Evolutionary conservation across 2,888 invertebrate genomes (phyloP).

Genomic region (Agapostemon virescens): DNA sequence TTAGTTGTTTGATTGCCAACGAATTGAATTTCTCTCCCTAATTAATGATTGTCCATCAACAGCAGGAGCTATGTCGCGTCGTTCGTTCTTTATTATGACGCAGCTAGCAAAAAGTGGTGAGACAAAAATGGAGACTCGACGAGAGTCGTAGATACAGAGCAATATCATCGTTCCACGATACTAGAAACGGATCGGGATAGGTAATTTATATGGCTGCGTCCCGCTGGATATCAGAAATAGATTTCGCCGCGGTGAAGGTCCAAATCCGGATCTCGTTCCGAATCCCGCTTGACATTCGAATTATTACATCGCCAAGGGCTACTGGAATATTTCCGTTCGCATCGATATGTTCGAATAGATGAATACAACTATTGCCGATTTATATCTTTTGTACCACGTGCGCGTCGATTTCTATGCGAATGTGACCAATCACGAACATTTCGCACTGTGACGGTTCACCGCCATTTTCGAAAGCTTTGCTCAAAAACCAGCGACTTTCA

Average conservation of each 20-base stretch:
- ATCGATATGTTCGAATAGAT: neutral
- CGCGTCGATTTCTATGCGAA: neutral
- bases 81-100: neutral
- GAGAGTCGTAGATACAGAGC: neutral
- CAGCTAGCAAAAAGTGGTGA: neutral
- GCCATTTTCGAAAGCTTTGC: neutral
- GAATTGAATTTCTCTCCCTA: neutral
- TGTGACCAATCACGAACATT: neutral
- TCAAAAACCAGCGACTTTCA: neutral
- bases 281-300: constrained; percentile 28
- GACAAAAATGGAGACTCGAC: neutral
- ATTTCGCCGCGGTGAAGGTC: constrained; percentile 21
- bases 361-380: neutral
- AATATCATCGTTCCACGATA: neutral
- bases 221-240: constrained; percentile 29
- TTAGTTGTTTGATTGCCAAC: too few species aligned
- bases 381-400: neutral
- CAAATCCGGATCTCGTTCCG: constrained; percentile 28
- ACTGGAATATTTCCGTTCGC: neutral
- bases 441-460: neutral
- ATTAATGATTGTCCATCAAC: neutral
- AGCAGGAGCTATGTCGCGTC: neutral
- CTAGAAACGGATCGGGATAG: constrained; percentile 2
- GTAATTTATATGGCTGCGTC: constrained; percentile 26
- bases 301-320: neutral